Base-by-base conservation (phyloP, 2,888 invertebrate genomes). In the Agapostemon virescens region DNA sequence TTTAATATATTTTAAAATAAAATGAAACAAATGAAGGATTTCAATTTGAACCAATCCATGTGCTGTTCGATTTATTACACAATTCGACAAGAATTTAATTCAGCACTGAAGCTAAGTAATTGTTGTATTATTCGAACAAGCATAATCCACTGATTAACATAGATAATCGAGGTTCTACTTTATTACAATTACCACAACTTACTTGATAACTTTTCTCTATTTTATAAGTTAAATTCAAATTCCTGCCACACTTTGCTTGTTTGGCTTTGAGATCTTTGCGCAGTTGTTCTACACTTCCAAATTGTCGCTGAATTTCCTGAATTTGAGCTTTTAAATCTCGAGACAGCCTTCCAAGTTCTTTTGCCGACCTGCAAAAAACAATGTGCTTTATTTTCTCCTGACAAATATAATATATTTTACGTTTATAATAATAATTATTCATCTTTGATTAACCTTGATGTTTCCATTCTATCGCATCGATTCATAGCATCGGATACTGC, bases 401-500 rank as follows among this genome's bases (percentile, higher is more conserved):
- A 26, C 26, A 17, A 26, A 6, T 17, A 55, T 17, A 0, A 26
- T 2, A 55, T 49, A n/a, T 49, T 3, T 11, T 11, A 3, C n/a
- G 11, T 49, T 49, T 4, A 17, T 26, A 26, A 17, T 17, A 33
- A 33, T 9, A 9, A 61, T 7, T 2, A n/a, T 63, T 13, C n/a
- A n/a, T 63, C n/a, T n/a, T n/a, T 36, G 0, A 20, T 33, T 36
- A 17, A 95, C 95, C 94, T 94, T 0, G 93, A 92, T 11, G 94
- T 93, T 0, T 93, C 89, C 7, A 94, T 91, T 84, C 95, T 92
- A 0, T 93, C 90, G 42, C 95, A 94, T 20, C 93, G 88, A 52
- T 86, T 89, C 64, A 91, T 89, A 0, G 95, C 95, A 69, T 93
- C 92, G 88, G 85, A 76, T 91, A 92, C 88, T 90, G 91, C 52